Percentiles rank a stretch among this genome's conserved stretches.
phyloP scores from a whole-genome alignment of 1,140 invertebrate species.

The Pachypsylla venusta region DNA sequence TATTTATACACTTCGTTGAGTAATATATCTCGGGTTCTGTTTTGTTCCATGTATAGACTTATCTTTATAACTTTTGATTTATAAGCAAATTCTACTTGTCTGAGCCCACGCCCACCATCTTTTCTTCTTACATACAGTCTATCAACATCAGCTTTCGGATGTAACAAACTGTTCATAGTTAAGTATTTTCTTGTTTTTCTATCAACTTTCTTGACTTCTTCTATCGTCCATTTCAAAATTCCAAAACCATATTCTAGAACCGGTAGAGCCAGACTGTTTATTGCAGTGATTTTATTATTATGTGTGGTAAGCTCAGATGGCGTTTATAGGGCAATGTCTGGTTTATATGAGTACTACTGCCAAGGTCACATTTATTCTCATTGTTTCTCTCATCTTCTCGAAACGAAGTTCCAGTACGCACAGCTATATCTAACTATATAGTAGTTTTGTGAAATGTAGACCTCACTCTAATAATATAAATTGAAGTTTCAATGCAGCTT shows the following conservation, averaged over 20 bases:
- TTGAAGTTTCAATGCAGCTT: no score
- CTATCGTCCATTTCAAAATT: background rate
- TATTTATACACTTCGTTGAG: no score
- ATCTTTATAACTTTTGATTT: background rate
- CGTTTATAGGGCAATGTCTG: no score
- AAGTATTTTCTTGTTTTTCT: constrained; percentile 1
- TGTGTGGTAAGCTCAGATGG: no score
- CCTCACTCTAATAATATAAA: no score
- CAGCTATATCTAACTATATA: no score
- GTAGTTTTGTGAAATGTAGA: no score
- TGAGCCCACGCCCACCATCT: background rate
- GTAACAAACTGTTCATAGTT: background rate
- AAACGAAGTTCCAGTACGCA: no score
- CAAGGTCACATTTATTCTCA: no score
- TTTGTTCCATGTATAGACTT: background rate
- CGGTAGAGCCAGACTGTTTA: background rate
- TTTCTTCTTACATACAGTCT: background rate
- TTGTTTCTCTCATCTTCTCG: no score
- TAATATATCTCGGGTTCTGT: no score
- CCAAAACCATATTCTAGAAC: constrained; percentile 10
- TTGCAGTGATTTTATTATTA: background rate
- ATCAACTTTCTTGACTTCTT: background rate
- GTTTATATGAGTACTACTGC: no score
- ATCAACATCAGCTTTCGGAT: background rate
- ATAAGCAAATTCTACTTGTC: background rate